Evolutionary conservation across 2,888 invertebrate species (phyloP), one percentile per base, ranked within the genome.

Genomic region (Volucella bombylans): DNA sequence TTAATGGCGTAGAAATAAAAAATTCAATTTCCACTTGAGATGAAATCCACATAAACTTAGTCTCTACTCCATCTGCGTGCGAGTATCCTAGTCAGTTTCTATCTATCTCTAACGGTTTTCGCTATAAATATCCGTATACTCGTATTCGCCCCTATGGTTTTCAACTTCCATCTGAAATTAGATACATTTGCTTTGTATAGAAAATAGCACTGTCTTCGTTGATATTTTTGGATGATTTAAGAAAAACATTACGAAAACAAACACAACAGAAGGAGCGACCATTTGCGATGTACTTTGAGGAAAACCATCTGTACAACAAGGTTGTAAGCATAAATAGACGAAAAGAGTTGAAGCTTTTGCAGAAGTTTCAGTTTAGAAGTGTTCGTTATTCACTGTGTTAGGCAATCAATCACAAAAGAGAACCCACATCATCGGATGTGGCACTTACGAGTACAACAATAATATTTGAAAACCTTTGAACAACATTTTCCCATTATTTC

Each of bases 1-100:
- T 74, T 65, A 74, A 77, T 77, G 76, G 54, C 61, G 45, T 61
- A 67, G 67, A 77, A 68, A 77, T 68, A 67, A 61, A n/a, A 68
- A 68, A 61, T 54, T 61, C 61, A 61, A 76, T 76, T 76, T 68
- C 76, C 76, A 76, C 52, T 76, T 45, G 68, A 76, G 47, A 54
- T 39, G 61, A 68, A 67, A 47, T 61, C 39, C 59, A 47, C 61
- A 39, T 61, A 14, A 68, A 73, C 15, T 38, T 9, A 18, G 23
- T 71, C 41, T n/a, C 45, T 9, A 14, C 31, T 52, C 45, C 6
- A 31, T 31, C 31, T 18, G 18, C 18, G 3, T 2, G 31, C 0
- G 23, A 23, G 6, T 6, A 31, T 31, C 31, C 31, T 6, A 31
- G 31, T 31, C 31, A 31, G 31, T 31, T 4, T 4, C 6, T 31